phyloP scores from a whole-genome alignment of 2,888 invertebrate genomes.

The Drosophila testacea region DNA sequence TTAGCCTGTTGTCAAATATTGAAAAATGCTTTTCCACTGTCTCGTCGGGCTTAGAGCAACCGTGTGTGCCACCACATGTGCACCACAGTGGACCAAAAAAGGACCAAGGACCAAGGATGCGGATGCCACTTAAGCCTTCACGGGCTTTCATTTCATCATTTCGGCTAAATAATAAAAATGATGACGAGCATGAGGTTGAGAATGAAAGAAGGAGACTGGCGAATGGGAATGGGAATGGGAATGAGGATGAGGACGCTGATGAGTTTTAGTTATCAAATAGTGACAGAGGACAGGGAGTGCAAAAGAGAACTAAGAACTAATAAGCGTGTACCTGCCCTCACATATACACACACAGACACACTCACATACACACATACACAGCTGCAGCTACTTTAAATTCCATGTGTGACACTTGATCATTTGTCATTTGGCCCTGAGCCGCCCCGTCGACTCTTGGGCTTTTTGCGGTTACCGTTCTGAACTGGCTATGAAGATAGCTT shows the following conservation, averaged over 20 bases:
- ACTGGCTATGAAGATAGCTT: slow-evolving; percentile 38
- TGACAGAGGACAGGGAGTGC: slow-evolving; percentile 21
- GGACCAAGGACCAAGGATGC: slow-evolving; percentile 20
- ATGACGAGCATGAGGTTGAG: slow-evolving; percentile 50
- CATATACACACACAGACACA: slow-evolving; percentile 10
- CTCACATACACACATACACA: slow-evolving; percentile 37
- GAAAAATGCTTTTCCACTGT: slow-evolving; percentile 67
- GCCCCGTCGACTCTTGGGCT: slow-evolving; percentile 56
- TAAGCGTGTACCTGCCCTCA: slow-evolving; percentile 55
- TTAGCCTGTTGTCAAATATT: slow-evolving; percentile 72
- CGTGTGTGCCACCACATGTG: slow-evolving; percentile 60
- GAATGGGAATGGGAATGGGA: no score
- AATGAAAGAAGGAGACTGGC: no score
- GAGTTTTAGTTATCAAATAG: slow-evolving; percentile 77
- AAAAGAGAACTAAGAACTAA: slow-evolving; percentile 47
- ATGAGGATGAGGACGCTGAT: slow-evolving; percentile 48
- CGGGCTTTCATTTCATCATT: slow-evolving; percentile 72
- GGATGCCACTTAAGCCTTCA: slow-evolving; percentile 65
- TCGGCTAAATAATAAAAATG: slow-evolving; percentile 77
- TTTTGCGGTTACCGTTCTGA: slow-evolving; percentile 63
- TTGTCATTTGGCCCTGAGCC: slow-evolving; percentile 74
- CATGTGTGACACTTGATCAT: slow-evolving; percentile 81
- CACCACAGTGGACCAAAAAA: slow-evolving; percentile 22
- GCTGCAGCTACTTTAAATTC: slow-evolving; percentile 81
- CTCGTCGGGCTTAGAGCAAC: slow-evolving; percentile 44